These are phyloP conservation scores for Stichopus horrens DNA, from an alignment of 53 echinoderm and acorn worm species.

Conservation along the genomic window DNA sequence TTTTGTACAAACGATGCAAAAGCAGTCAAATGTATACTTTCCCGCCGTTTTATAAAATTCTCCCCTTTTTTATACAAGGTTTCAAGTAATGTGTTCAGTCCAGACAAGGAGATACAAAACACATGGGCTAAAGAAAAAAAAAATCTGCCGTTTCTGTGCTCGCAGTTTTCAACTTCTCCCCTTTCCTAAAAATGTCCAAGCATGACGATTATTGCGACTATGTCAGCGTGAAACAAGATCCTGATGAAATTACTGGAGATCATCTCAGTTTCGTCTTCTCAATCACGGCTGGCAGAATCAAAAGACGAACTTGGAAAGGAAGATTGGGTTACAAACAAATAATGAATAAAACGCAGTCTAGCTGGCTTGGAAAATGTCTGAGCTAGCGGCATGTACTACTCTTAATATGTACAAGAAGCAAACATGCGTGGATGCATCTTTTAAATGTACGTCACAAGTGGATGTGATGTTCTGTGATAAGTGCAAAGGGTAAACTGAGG, in stretches of 20 bases:
- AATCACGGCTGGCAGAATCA: constrained; percentile 42
- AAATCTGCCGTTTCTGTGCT: neutral
- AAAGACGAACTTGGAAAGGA: constrained; percentile 17
- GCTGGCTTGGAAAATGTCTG: constrained; percentile 21
- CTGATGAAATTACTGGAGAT: constrained; percentile 40
- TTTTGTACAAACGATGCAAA: no score
- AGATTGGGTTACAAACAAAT: constrained; percentile 45
- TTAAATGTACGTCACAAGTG: neutral
- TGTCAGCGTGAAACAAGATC: constrained; percentile 42
- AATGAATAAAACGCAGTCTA: constrained; percentile 41
- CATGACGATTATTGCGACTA: constrained; percentile 40
- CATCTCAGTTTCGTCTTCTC: constrained; percentile 35
- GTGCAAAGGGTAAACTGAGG: neutral
- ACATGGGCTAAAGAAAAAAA: neutral
- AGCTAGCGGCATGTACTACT: constrained; percentile 17
- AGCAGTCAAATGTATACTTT: neutral
- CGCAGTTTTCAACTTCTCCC: constrained; percentile 20
- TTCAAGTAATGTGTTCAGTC: neutral
- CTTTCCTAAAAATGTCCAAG: constrained; percentile 30
- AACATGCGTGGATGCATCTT: constrained; percentile 23
- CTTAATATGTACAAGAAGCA: constrained; percentile 29
- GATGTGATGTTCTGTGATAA: constrained; percentile 12
- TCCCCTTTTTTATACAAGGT: neutral
- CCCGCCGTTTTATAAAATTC: neutral
- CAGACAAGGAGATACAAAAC: constrained; percentile 4